Base-by-base conservation (phyloP, 2,113 vertebrate species). In the Melanerpes formicivorus region DNA sequence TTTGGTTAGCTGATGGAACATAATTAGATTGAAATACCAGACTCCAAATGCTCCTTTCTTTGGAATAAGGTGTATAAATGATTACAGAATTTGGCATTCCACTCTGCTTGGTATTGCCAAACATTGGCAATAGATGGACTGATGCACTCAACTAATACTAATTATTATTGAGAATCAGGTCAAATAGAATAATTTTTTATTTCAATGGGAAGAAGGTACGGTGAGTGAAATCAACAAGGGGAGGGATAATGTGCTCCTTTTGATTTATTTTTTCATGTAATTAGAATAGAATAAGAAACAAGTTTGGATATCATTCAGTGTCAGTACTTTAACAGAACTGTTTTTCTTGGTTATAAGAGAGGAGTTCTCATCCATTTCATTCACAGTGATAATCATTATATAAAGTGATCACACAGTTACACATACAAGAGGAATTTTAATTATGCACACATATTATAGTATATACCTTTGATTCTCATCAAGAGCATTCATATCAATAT, bases 381-480 rank as follows among this genome's bases (percentile, higher is more conserved):
- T 89, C 60, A 74, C 32, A 75, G 40, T 32, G 19, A 40, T 87
- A 93, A 72, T 50, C 82, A 18, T 80, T 92, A 88, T 3, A 80
- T 65, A 83, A 90, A 95, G 66, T 71, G 26, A 66, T 83, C 55
- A 89, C 65, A 73, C 9, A 25, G 84, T 95, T 95, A 69, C 42
- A 93, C 96, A 88, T 58, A 85, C 87, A 91, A 73, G 77, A 80
- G 72, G 72, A 82, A 93, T 93, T 77, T 87, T n/a, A n/a, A 77
- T 66, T 50, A 81, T 42, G n/a, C 55, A 81, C 81, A 81, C 69
- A 56, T 83, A 89, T 90, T 93, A 74, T 60, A 76, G 76, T 58
- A 87, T 71, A 37, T 71, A 90, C 79, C 63, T 55, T 88, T 90
- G 67, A 88, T 92, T 93, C 48, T 76, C 74, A 86, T 63, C 40